A percentile compares a stretch with the other conserved stretches of the same genome.
Evolutionary conservation across 1,140 invertebrate species (phyloP).

Genomic region (Drosophila carrolli): DNA sequence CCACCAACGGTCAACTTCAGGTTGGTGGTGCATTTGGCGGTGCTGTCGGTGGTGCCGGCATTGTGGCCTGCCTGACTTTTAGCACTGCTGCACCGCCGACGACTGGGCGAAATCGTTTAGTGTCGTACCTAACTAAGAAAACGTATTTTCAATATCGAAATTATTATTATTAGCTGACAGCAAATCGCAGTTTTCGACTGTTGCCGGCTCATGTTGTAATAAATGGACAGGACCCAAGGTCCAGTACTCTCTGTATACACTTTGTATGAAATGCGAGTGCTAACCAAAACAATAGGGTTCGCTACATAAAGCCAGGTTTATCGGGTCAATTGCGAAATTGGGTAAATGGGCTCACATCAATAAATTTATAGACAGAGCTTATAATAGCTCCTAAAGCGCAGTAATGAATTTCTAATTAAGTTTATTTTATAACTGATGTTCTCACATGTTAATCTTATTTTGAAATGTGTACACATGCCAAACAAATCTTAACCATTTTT

Average conservation of each 20-base stretch:
- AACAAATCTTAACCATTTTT: too few relatives aligned
- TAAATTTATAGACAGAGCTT: too few relatives aligned
- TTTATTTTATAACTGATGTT: too few relatives aligned
- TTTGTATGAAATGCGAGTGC: conserved; percentile 68
- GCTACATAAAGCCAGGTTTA: conserved; percentile 14
- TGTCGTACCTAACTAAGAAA: conserved; percentile 83
- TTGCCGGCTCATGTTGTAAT: conserved; percentile 79
- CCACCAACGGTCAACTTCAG: conserved; percentile 75
- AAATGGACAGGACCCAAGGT: conserved; percentile 62
- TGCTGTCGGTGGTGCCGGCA: background rate
- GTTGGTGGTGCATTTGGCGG: conserved; percentile 19
- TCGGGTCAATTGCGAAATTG: conserved; percentile 26
- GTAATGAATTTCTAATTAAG: too few relatives aligned
- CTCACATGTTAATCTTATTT: too few relatives aligned
- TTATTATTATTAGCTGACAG: conserved; percentile 84
- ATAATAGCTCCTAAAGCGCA: too few relatives aligned
- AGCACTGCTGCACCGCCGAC: conserved; percentile 53
- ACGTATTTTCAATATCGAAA: conserved; percentile 83
- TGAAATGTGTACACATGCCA: too few relatives aligned
- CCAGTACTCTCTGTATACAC: conserved; percentile 61
- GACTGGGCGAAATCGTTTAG: conserved; percentile 82
- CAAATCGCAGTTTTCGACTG: conserved; percentile 81
- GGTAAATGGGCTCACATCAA: background rate
- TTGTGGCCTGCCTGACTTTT: conserved; percentile 74
- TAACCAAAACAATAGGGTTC: conserved; percentile 50